phyloP scores from a whole-genome alignment of 2,113 vertebrate genomes.

The Rhynchomys soricoides region DNA sequence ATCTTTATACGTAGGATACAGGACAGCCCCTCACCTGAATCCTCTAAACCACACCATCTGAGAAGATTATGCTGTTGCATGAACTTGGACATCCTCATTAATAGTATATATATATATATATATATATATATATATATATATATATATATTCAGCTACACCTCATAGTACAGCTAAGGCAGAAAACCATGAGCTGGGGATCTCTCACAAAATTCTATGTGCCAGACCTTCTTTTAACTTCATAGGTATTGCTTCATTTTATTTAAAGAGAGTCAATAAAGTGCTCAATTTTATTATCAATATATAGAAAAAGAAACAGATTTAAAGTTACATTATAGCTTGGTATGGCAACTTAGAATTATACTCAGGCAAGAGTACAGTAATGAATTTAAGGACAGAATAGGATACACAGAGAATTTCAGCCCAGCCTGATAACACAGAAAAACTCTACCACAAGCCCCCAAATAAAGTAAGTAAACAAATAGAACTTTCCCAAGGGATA shows the following conservation, averaged over 20 bases:
- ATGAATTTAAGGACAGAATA: background rate
- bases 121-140: no score
- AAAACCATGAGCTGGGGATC: background rate
- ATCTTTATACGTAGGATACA: background rate
- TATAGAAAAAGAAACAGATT: background rate
- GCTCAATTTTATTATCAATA: background rate
- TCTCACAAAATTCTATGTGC: background rate
- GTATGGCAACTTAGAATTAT: background rate
- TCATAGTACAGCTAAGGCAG: background rate
- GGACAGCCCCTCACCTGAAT: background rate
- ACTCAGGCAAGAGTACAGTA: background rate
- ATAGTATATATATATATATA: no score
- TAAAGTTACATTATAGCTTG: background rate
- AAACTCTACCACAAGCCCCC: background rate
- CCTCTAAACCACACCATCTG: background rate
- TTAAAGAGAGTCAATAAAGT: background rate
- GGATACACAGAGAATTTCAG: background rate
- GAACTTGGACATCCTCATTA: background rate
- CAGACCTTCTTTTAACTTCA: background rate
- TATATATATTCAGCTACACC: no score
- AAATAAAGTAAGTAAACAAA: background rate
- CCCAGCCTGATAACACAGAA: background rate
- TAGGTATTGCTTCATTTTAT: background rate
- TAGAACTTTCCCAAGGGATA: background rate
- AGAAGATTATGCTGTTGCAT: accelerated